Evolutionary conservation across 1,140 invertebrate genomes (phyloP).

Genomic region (Zaprionus kolodkinae): DNA sequence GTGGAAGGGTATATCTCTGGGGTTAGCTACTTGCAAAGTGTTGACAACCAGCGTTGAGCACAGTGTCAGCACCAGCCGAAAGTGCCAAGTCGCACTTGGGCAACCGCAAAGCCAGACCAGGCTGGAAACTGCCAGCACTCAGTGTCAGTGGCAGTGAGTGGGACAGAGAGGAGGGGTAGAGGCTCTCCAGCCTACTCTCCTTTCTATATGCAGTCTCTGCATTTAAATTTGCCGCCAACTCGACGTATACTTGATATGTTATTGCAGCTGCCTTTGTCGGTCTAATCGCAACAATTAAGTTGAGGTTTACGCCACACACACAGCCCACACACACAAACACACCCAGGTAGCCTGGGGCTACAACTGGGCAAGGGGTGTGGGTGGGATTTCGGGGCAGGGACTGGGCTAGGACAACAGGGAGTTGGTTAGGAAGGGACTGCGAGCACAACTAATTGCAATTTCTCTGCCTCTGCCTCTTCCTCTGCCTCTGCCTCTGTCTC

Average conservation of each 20-base stretch:
- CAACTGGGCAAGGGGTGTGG: too few species aligned
- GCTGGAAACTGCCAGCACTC: background rate
- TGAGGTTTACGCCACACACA: conserved; percentile 47
- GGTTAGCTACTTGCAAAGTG: background rate
- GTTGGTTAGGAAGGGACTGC: background rate
- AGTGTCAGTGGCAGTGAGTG: background rate
- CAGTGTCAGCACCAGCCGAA: background rate
- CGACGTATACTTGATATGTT: conserved; percentile 69
- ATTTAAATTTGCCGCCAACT: conserved; percentile 24
- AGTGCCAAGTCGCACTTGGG: background rate
- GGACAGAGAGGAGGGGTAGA: background rate
- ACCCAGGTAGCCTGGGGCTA: conserved; percentile 28
- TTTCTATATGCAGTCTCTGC: background rate
- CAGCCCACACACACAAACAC: conserved; percentile 42
- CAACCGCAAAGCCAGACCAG: background rate
- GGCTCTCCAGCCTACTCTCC: background rate
- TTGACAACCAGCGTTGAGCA: background rate
- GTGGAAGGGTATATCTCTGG: too few species aligned
- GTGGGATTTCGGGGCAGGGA: too few species aligned
- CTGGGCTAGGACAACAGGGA: background rate
- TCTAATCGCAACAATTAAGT: conserved; percentile 76
- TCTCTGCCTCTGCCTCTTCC: background rate
- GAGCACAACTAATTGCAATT: conserved; percentile 72
- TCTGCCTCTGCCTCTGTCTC: too few species aligned
- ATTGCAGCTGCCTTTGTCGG: conserved; percentile 75